Evolutionary conservation across 2,113 vertebrate species (phyloP).

Genomic region (Porphyrio hochstetteri): DNA sequence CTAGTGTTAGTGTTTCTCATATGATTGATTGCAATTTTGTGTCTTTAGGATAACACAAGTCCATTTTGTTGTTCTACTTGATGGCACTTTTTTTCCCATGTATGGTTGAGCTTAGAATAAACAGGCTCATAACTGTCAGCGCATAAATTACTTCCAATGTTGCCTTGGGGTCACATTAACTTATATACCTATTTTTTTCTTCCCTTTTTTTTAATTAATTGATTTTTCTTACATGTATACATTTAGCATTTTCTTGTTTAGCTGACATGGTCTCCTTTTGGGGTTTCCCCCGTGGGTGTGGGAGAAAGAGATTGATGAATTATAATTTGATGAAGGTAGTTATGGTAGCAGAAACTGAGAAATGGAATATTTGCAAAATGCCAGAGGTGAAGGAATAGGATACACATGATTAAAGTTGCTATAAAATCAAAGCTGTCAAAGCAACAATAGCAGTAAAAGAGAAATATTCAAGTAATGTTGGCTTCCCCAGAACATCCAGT

Average conservation of each 20-base stretch:
- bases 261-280: conserved; percentile 37
- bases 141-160: conserved; percentile 55
- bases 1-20: neutral
- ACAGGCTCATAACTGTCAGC: conserved; percentile 68
- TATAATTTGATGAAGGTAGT: conserved; percentile 71
- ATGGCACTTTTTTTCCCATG: conserved; percentile 39
- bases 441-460: conserved; percentile 73
- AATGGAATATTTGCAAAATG: conserved; percentile 78
- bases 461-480: conserved; percentile 69
- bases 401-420: conserved; percentile 76
- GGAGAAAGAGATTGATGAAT: conserved; percentile 64
- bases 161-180: conserved; percentile 71
- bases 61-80: conserved; percentile 53
- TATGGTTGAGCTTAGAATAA: conserved; percentile 60
- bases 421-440: conserved; percentile 80
- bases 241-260: conserved; percentile 74
- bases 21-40: conserved; percentile 61
- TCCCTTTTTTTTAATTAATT: conserved; percentile 70
- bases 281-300: conserved; percentile 42
- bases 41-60: conserved; percentile 66
- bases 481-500: conserved; percentile 57
- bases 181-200: conserved; percentile 64
- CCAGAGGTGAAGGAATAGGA: conserved; percentile 78
- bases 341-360: conserved; percentile 64
- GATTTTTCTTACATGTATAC: conserved; percentile 44